Base-by-base conservation (phyloP, 2,797 vertebrate species). In the Danio kyathit region DNA sequence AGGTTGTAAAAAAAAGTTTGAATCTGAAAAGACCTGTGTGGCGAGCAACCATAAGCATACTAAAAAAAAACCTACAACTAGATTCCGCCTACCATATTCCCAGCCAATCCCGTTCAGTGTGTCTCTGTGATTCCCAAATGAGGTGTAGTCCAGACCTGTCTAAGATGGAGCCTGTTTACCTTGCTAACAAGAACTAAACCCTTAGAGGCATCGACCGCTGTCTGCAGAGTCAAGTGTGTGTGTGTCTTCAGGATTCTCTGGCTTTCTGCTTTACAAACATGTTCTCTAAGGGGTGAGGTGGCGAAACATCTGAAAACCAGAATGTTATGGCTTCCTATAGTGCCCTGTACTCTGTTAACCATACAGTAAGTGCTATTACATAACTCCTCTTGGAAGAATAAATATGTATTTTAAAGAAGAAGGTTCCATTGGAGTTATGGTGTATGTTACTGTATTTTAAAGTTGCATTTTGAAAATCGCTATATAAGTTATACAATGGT, bases 101-200 rank as follows among this genome's bases (percentile, higher is more conserved):
- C 6, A 63, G 17, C 9, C 49, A 80, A 73, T 72, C 17, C 46
- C 16, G 40, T 61, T 71, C 10, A 38, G 67, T 60, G 40, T 51
- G 14, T 56, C 59, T 49, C 6, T 17, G n/a, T 80, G 29, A 65
- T 73, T 67, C 67, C 51, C 77, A 74, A 73, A 52, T 56, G 54
- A 61, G 67, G 57, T 57, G 61, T 46, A 61, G 63, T 57, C 67
- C 77, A 81, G 65, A 48, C 69, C 77, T 17, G 54, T 69, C 19
- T 83, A 79, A 83, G 73, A 71, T 66, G 61, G 61, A 84, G 79
- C 48, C 40, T 71, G 60, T 81, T 84, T 78, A 43, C 46, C 70
- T 70, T 65, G 41, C 44, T 81, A 81, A 83, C 67, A 61, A 80
- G 77, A 83, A 80, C 65, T 83, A 21, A 65, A 54, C 41, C 59